Conservation (phyloP, 2,888 invertebrate species). For the Epistrophe grossulariae region DNA sequence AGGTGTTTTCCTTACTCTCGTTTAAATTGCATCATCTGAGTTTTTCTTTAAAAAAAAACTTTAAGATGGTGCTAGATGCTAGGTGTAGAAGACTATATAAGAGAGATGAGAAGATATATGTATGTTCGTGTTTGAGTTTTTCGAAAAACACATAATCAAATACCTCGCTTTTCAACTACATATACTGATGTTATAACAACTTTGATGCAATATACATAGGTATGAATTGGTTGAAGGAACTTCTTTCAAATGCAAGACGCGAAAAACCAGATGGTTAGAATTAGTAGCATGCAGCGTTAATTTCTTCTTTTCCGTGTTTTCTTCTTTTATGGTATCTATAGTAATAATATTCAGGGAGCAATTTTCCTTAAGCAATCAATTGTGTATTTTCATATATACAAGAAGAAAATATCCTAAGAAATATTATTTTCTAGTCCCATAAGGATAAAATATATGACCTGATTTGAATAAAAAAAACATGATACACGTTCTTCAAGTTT, state of each 20-base stretch:
- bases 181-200: neutral
- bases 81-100: neutral
- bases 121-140: conserved; percentile 43
- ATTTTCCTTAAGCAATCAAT: conserved; percentile 47
- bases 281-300: conserved; percentile 56
- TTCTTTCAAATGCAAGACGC: conserved; percentile 47
- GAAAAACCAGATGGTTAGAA: conserved; percentile 49
- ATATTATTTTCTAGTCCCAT: neutral
- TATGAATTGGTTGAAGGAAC: conserved; percentile 24
- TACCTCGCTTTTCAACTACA: neutral
- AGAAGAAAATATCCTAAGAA: neutral
- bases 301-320: conserved; percentile 17
- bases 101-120: neutral
- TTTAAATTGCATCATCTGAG: conserved; percentile 57
- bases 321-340: conserved; percentile 34
- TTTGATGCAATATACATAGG: neutral
- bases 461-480: neutral
- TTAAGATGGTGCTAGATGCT: neutral
- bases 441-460: neutral
- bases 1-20: neutral
- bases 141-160: conserved; percentile 37
- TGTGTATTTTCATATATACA: neutral
- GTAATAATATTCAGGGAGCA: conserved; percentile 39
- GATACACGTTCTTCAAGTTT: no score
- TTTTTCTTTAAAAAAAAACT: neutral